Conservation (phyloP, 2,888 invertebrate genomes). For the Melanophora roralis region DNA sequence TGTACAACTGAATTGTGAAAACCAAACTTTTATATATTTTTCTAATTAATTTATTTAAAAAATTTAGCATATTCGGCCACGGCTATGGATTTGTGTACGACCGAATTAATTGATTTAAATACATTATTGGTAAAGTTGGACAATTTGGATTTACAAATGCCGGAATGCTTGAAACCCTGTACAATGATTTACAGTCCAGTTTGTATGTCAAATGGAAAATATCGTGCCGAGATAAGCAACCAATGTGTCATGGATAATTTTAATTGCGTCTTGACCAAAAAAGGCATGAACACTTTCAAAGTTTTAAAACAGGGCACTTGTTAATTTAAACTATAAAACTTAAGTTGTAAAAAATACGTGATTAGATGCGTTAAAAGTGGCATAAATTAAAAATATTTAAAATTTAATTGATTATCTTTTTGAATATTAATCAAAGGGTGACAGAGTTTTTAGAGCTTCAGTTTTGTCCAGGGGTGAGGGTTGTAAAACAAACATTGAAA, state of each 20-base stretch:
- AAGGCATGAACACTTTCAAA: constrained; percentile 55
- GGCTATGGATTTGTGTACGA: constrained; percentile 71
- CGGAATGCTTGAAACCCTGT: constrained; percentile 69
- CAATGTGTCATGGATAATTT: constrained; percentile 67
- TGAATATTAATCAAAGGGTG: no score
- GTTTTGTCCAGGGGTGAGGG: no score
- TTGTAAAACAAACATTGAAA: no score
- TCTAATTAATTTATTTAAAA: neutral
- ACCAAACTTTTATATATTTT: no score
- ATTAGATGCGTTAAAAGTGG: no score
- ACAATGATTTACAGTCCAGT: constrained; percentile 71
- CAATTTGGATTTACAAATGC: constrained; percentile 63
- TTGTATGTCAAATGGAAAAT: constrained; percentile 72
- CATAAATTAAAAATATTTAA: no score
- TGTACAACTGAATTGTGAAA: no score
- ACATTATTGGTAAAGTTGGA: constrained; percentile 64
- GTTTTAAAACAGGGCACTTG: constrained; percentile 60
- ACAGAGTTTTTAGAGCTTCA: no score
- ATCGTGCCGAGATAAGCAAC: constrained; percentile 69
- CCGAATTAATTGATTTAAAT: constrained; percentile 66
- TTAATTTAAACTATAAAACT: neutral
- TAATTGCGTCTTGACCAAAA: constrained; percentile 68
- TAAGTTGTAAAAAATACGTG: neutral
- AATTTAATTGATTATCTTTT: no score
- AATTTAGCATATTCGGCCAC: constrained; percentile 65